These are phyloP conservation scores for Crotalus tigris DNA, from an alignment of 2,113 vertebrate species.

Conservation along the genomic window DNA sequence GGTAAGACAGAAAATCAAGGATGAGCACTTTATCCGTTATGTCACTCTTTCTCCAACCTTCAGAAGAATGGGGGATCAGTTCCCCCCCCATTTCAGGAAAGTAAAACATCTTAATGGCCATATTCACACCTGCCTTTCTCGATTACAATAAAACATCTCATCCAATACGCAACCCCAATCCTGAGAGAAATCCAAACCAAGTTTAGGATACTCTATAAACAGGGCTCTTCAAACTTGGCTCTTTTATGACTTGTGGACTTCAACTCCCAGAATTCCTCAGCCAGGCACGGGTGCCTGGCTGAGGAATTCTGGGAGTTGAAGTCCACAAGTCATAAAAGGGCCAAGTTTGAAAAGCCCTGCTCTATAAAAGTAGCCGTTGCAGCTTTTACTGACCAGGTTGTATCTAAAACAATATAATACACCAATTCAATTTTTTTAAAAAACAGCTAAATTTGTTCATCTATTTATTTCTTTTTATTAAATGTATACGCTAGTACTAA, in stretches of 20 bases:
- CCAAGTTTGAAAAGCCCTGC: no score
- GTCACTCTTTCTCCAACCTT: background rate
- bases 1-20: background rate
- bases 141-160: background rate
- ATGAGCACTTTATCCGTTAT: background rate
- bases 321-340: no score
- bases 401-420: background rate
- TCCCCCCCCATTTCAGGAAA: background rate
- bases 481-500: no score
- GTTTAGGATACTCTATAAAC: background rate
- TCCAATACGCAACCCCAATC: background rate
- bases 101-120: background rate
- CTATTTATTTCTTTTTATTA: no score
- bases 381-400: background rate
- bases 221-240: no score
- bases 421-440: background rate
- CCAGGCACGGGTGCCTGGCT: no score
- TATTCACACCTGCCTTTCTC: background rate
- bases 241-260: no score
- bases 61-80: background rate
- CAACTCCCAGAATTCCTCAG: no score
- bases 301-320: no score
- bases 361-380: background rate
- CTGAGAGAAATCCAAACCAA: background rate
- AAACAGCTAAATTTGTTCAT: background rate